Conservation (phyloP, 2,113 vertebrate genomes). For the Xiphophorus hellerii region DNA sequence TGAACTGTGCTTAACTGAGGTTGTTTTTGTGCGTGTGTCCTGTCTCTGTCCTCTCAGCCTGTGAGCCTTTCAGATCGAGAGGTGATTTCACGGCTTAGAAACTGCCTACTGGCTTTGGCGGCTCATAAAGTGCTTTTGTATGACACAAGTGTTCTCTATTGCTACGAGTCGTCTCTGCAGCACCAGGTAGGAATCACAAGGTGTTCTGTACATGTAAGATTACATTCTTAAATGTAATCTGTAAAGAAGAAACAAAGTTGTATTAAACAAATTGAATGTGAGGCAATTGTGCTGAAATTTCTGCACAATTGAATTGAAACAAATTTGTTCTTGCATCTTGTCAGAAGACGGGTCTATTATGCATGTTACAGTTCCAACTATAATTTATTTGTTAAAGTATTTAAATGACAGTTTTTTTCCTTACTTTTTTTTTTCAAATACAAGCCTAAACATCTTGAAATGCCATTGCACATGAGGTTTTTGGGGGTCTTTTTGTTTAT, state of each 20-base stretch:
- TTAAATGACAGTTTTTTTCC: background rate
- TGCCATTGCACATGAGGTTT: background rate
- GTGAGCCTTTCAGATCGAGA: slow-evolving; percentile 89
- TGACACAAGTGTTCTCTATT: slow-evolving; percentile 96
- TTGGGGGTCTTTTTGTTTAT: background rate
- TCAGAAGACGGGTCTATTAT: background rate
- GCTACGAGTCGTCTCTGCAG: slow-evolving; percentile 91
- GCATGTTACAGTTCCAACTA: background rate
- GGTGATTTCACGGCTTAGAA: slow-evolving; percentile 94
- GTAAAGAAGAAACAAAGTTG: no score
- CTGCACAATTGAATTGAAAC: background rate
- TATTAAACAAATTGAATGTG: background rate
- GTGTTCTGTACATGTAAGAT: no score
- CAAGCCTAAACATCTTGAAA: no score
- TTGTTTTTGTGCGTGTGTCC: slow-evolving; percentile 3
- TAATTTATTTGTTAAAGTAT: background rate
- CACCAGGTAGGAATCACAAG: slow-evolving; percentile 83
- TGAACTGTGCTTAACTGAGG: background rate
- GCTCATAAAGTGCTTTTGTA: slow-evolving; percentile 89
- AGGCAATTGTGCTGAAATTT: slow-evolving; percentile 24
- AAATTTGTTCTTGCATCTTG: background rate
- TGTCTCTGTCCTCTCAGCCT: slow-evolving; percentile 73
- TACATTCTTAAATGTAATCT: no score
- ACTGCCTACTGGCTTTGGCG: slow-evolving; percentile 89
- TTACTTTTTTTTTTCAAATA: no score